Evolutionary conservation across 2,888 invertebrate genomes (phyloP), one percentile per base, ranked within the genome.

Genomic region (Cynaeus angustus): DNA sequence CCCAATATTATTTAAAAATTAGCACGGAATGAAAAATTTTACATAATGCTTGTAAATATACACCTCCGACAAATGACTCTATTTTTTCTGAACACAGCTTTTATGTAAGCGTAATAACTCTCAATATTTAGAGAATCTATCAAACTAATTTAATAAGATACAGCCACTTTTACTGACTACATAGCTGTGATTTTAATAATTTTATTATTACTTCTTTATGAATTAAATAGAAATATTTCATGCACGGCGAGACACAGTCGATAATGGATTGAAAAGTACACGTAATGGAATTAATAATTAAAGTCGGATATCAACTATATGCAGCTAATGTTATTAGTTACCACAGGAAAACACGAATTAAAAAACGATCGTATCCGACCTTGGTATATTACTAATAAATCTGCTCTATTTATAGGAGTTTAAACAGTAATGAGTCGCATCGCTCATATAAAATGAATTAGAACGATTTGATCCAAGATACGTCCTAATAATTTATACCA

Each of bases 1-100:
- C 50, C 38, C 9, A 38, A 53, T 43, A 59, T 59, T 59, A 59
- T 59, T 46, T 46, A 46, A 59, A 59, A 59, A 59, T 59, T 59
- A 59, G 59, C 59, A 59, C 46, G 37, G 30, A 59, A 59, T 21
- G n/a, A 59, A 9, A 53, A 56, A 41, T 26, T 21, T 16, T 21
- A 41, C 33, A 53, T 53, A 26, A n/a, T 41, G 6, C 1, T 10
- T 4, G 52, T 30, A 52, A 52, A 14, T 8, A 9, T 16, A 48
- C 28, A 48, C 16, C 52, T 28, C 1, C 7, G 10, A 4, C 10
- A 5, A 52, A 52, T 52, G 21, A 16, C 48, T 48, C 13, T 5
- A 48, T 48, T 37, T n/a, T n/a, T 37, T 6, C 37, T n/a, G n/a
- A 37, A 37, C 37, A 37, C 6, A 30, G 30, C 30, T 30, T 30